Evolutionary conservation across 2,888 invertebrate genomes (phyloP).

Genomic region (Fabriciana adippe): DNA sequence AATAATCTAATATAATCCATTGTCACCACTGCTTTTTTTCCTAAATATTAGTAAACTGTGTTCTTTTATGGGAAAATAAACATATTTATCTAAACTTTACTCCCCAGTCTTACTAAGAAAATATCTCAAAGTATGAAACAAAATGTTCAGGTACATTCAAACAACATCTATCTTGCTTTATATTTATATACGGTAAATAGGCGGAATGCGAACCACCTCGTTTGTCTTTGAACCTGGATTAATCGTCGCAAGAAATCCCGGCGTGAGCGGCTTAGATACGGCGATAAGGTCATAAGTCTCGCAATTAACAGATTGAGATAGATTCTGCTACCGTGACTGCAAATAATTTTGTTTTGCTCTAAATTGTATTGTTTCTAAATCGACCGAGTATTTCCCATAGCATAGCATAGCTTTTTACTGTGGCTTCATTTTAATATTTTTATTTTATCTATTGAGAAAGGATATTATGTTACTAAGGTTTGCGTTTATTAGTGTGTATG

Average conservation of each 20-base stretch:
- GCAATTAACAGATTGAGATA: conserved; percentile 39
- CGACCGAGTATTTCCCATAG: too few relatives aligned
- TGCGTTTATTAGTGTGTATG: too few relatives aligned
- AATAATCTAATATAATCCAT: too few relatives aligned
- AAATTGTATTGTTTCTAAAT: not conserved
- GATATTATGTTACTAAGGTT: too few relatives aligned
- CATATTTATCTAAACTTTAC: too few relatives aligned
- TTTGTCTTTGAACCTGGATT: conserved; percentile 30
- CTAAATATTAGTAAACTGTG: too few relatives aligned
- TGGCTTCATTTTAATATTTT: too few relatives aligned
- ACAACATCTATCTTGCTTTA: conserved; percentile 19
- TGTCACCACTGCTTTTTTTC: too few relatives aligned
- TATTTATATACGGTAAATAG: conserved; percentile 28
- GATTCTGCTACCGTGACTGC: conserved; percentile 24
- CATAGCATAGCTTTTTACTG: too few relatives aligned
- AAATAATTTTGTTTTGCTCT: conserved; percentile 15
- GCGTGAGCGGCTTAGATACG: conserved; percentile 21
- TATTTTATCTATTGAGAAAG: too few relatives aligned
- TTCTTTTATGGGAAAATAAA: too few relatives aligned
- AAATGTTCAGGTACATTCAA: conserved; percentile 12
- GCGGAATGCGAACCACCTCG: conserved; percentile 23
- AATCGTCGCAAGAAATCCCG: conserved; percentile 24
- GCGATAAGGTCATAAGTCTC: conserved; percentile 29
- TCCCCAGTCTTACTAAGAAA: too few relatives aligned
- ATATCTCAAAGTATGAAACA: not conserved